A percentile compares a stretch with the other conserved stretches of the same genome.
These are phyloP conservation scores for Leptoteleia sp. DNA, from an alignment of 1,140 invertebrate species.

Conservation along the genomic window DNA sequence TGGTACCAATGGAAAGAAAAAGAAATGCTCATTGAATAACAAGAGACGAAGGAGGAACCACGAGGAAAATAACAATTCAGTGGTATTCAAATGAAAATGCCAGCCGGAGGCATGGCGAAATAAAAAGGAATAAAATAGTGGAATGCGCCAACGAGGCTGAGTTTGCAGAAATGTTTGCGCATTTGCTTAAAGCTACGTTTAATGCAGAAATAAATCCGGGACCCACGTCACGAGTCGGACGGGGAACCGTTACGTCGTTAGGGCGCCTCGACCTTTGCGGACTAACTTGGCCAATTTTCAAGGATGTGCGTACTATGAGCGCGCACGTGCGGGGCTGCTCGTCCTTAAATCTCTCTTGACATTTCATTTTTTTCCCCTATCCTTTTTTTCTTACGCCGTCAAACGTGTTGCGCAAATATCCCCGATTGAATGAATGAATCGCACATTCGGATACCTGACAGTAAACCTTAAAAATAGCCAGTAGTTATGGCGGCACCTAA, in stretches of 20 bases:
- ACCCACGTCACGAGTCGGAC: conserved; percentile 12
- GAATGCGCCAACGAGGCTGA: too few relatives aligned
- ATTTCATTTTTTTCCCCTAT: conserved; percentile 54
- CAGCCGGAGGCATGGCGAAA: too few relatives aligned
- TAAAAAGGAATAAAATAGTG: too few relatives aligned
- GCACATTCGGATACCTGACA: conserved; percentile 23
- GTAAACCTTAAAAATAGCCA: conserved; percentile 45
- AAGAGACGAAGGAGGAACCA: too few relatives aligned
- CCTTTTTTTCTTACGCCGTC: background rate
- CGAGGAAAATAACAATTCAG: too few relatives aligned
- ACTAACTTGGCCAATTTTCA: conserved; percentile 56
- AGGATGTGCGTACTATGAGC: conserved; percentile 43
- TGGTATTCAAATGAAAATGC: too few relatives aligned
- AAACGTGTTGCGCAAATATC: conserved; percentile 43
- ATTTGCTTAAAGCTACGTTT: too few relatives aligned
- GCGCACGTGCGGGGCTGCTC: conserved; percentile 37
- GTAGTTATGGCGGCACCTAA: conserved; percentile 39
- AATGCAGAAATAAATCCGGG: conserved; percentile 17
- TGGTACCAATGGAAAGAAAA: too few relatives aligned
- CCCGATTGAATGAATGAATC: conserved; percentile 45
- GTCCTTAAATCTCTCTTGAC: conserved; percentile 47
- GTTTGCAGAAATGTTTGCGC: too few relatives aligned
- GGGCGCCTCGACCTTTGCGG: conserved; percentile 48
- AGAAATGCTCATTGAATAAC: too few relatives aligned
- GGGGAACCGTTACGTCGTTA: conserved; percentile 53